Conservation (phyloP, 23 tunicate species). For the Botrylloides violaceus region DNA sequence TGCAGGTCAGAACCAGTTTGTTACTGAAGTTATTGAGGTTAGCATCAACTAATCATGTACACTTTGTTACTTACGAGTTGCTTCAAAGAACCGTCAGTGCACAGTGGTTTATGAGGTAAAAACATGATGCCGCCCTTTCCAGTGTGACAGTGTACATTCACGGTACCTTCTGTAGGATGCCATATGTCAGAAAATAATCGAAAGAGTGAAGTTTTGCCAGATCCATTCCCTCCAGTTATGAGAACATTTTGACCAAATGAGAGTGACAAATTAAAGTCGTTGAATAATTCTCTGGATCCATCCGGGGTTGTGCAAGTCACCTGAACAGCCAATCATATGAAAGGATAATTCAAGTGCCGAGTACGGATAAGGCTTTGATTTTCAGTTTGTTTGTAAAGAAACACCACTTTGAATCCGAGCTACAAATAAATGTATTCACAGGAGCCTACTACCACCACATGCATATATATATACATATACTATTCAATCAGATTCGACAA, state of each 20-base stretch:
- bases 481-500: too few species aligned
- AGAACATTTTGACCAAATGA: slow-evolving; percentile 41
- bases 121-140: slow-evolving; percentile 72
- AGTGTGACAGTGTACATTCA: slow-evolving; percentile 28
- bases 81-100: slow-evolving; percentile 65
- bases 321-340: too few species aligned
- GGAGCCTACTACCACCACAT: too few species aligned
- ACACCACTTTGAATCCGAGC: too few species aligned
- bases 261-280: slow-evolving; percentile 27
- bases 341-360: too few species aligned
- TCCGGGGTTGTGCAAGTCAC: slow-evolving; percentile 46
- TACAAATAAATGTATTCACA: too few species aligned
- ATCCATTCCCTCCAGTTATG: slow-evolving; percentile 67
- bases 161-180: slow-evolving; percentile 31
- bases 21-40: too few species aligned
- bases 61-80: slow-evolving; percentile 63
- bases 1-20: too few species aligned
- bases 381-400: too few species aligned
- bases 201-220: slow-evolving; percentile 78
- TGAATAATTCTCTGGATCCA: slow-evolving; percentile 7
- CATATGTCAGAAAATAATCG: slow-evolving; percentile 57
- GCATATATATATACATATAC: too few species aligned
- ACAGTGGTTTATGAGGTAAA: slow-evolving; percentile 69
- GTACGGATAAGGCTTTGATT: too few species aligned
- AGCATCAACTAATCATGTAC: too few species aligned